Percentiles rank a stretch among this genome's conserved stretches.
These are phyloP conservation scores for Sinocyclocheilus anophthalmus DNA, from an alignment of 2,113 vertebrate species.

Conservation along the genomic window DNA sequence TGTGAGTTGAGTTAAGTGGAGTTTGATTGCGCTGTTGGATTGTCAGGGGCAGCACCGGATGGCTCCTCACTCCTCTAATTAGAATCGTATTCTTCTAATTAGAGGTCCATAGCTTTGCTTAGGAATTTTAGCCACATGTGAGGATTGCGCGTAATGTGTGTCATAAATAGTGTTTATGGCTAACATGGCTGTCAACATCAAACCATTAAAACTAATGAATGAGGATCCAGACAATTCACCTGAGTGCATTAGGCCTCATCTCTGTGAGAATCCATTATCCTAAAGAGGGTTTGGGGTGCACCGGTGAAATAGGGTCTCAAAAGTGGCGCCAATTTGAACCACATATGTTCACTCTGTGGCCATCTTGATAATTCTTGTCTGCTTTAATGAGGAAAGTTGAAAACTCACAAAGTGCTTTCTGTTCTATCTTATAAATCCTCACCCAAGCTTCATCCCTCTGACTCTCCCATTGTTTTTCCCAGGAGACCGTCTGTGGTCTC, in stretches of 20 bases:
- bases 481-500: conserved; percentile 69
- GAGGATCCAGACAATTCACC: conserved; percentile 74
- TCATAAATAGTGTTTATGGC: conserved; percentile 80
- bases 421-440: background rate
- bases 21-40: conserved; percentile 76
- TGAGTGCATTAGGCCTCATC: conserved; percentile 74
- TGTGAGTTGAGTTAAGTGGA: conserved; percentile 66
- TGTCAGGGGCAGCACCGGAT: conserved; percentile 62
- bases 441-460: background rate
- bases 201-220: conserved; percentile 79
- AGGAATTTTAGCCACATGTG: conserved; percentile 62
- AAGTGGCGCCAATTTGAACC: conserved; percentile 16
- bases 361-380: background rate
- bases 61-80: conserved; percentile 59
- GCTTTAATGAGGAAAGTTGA: background rate
- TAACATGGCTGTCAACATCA: conserved; percentile 73
- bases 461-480: conserved; percentile 58
- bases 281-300: conserved; percentile 61
- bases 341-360: background rate
- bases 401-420: background rate
- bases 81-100: conserved; percentile 74
- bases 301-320: conserved; percentile 36
- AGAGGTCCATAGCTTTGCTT: conserved; percentile 65
- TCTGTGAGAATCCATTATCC: conserved; percentile 68
- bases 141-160: conserved; percentile 69